Evolutionary conservation across 2,888 invertebrate species (phyloP).

Genomic region (Ornithoptera priamus): DNA sequence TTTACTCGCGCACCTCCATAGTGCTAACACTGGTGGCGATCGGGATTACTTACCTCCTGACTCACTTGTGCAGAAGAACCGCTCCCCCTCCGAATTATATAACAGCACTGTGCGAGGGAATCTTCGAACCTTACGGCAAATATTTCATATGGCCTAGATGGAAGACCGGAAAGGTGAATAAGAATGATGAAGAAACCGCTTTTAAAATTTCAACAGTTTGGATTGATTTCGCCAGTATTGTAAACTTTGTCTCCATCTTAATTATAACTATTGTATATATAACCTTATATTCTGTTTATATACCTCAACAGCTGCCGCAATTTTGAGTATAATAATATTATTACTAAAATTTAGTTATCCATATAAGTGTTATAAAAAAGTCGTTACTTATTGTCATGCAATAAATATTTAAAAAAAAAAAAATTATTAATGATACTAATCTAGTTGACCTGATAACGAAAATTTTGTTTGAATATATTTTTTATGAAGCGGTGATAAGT

Average conservation of each 20-base stretch:
- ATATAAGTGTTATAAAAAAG: neutral
- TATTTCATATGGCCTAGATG: constrained; percentile 1
- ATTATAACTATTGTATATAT: neutral
- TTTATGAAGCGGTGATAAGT: no score
- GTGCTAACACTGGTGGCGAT: constrained; percentile 40
- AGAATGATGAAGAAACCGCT: neutral
- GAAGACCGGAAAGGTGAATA: neutral
- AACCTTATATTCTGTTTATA: neutral
- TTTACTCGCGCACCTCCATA: constrained; percentile 46
- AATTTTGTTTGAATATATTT: no score
- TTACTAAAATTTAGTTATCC: neutral
- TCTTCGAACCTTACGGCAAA: neutral
- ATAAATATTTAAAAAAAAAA: no score
- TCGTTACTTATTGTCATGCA: no score
- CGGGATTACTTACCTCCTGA: constrained; percentile 36
- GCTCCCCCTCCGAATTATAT: neutral
- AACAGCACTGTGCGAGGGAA: neutral
- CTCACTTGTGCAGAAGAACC: neutral
- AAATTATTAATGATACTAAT: no score
- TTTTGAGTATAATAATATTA: neutral
- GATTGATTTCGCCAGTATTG: neutral
- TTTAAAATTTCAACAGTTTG: neutral
- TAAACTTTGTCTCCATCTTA: neutral
- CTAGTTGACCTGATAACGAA: no score
- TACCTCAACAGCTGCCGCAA: neutral